Base-by-base conservation (phyloP, 2,113 vertebrate genomes). In the Pachyramphus minor region DNA sequence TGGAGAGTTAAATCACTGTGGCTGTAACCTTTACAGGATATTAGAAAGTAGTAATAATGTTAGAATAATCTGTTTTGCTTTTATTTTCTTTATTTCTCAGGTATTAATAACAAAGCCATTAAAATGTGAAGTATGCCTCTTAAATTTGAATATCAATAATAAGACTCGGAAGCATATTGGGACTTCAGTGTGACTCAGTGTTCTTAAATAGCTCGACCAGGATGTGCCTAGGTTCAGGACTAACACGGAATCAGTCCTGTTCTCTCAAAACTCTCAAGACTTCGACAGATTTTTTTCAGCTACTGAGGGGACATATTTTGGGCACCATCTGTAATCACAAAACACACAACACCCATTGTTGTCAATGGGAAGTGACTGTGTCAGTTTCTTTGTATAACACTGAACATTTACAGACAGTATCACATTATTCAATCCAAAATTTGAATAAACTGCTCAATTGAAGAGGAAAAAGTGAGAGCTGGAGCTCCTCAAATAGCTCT, bases 331-430 rank as follows among this genome's bases (percentile, higher is more conserved):
- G 66, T 67, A 89, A 77, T 71, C 39, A 35, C 30, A 62, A 92
- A 82, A 82, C 72, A 62, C 64, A 63, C 69, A 90, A 11, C 63
- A 87, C 42, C 62, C 64, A 16, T 87, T 92, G 71, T 80, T 91
- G 90, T 93, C 77, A 82, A 47, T 56, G 44, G 33, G 28, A 58
- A 94, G 53, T 72, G 84, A 87, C 35, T 87, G 20, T 59, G 60
- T 91, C 67, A 95, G 39, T 67, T 95, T 78, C 84, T 93, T 87
- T 92, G 53, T 94, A 14, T 83, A 74, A 80, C 30, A 62, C 25
- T 50, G 95, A 91, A 87, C 60, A 72, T 94, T 78, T 97, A 90
- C 92, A 97, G 94, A 95, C 93, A 91, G 77, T 89, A 49, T 68
- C 63, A 67, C 58, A 62, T 97, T 94, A 92, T 88, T 96, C 30